Percentiles rank a stretch among this genome's conserved stretches.
phyloP scores from a whole-genome alignment of 92 coral and sea anemone species.

The Palythoa caribaeorum region DNA sequence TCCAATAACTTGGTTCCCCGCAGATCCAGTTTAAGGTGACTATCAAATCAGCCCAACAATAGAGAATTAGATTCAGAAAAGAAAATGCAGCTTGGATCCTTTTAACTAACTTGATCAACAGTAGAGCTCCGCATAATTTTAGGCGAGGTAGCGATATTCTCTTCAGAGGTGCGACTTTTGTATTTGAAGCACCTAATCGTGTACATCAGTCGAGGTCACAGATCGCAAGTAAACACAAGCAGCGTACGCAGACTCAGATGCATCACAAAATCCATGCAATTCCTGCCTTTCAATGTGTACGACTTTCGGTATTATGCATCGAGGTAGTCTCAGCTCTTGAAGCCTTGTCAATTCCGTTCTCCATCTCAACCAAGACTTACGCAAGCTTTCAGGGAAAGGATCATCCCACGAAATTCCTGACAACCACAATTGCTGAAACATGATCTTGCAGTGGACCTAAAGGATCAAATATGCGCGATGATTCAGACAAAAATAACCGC shows the following conservation, averaged over 20 bases:
- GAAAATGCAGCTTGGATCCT: not conserved
- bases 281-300: not conserved
- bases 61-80: not conserved
- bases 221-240: not conserved
- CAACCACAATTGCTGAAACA: conserved; percentile 31
- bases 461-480: conserved; percentile 43
- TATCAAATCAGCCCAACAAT: not conserved
- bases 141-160: not conserved
- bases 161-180: conserved; percentile 26
- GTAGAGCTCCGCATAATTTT: conserved; percentile 19
- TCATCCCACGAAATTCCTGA: conserved; percentile 40
- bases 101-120: not conserved
- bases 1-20: conserved; percentile 48
- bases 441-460: not conserved
- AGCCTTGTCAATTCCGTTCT: conserved; percentile 19
- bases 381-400: conserved; percentile 9
- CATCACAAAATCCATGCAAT: conserved; percentile 29
- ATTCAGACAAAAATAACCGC: conserved; percentile 2
- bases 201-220: conserved; percentile 20
- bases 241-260: conserved; percentile 12
- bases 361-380: conserved; percentile 17
- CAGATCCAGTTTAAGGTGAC: conserved; percentile 68
- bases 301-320: not conserved
- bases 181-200: not conserved
- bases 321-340: conserved; percentile 11